Evolutionary conservation across 2,888 invertebrate species (phyloP), one percentile per base, ranked within the genome.

Genomic region (Heteropelma amictum): DNA sequence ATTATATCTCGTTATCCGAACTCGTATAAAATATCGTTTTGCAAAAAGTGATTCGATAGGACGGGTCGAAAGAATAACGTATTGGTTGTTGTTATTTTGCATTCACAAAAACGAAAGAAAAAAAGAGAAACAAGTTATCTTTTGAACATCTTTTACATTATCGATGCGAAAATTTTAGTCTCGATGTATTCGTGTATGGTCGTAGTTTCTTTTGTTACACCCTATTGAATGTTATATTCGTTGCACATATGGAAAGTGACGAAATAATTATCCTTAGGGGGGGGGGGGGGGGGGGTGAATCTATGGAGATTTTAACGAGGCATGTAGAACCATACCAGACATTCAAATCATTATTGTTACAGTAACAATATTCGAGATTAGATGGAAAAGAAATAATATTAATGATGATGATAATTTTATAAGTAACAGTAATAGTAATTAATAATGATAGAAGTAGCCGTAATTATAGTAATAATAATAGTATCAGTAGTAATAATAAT

Each of bases 291-390:
- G n/a, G n/a, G n/a, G n/a, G n/a, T n/a, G n/a, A n/a, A 35, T 10
- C 49, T 61, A 72, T 75, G 60, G 51, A 65, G 61, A 74, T 79
- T 61, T 58, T 77, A 5, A 76, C 76, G 70, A 80, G 84, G 84
- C 78, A 83, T 85, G 85, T 83, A 84, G 82, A 83, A 84, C 81
- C 84, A 85, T 80, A 84, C 85, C 84, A 70, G 77, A 79, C 76
- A 70, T 76, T 65, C 60, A 45, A 77, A 73, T 77, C 58, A 69
- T 76, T 68, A 79, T 78, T 70, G 70, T 77, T 76, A 77, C 64
- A 72, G 56, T 69, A 77, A 80, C 75, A 80, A 79, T 79, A 70
- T 73, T 76, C 68, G 70, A 64, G 74, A 75, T 60, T 70, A 51
- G 19, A 64, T 54, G 67, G 61, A 76, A 71, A 70, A 64, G 45